Evolutionary conservation across 2,113 vertebrate genomes (phyloP), one percentile per base, ranked within the genome.

Genomic region (Pitta sordida): DNA sequence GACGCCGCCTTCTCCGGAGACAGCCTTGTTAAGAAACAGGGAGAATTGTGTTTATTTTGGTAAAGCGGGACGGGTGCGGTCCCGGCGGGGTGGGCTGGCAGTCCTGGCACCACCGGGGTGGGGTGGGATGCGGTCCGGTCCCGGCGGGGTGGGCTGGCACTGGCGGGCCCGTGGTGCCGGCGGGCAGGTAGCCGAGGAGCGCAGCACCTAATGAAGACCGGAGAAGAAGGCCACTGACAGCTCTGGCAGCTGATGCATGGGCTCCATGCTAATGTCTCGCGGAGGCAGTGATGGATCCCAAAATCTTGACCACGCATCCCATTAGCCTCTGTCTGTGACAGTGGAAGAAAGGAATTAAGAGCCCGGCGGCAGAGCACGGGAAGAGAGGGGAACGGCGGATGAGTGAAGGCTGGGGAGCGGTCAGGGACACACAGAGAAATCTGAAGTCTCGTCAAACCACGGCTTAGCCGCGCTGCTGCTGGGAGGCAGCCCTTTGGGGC

Each of bases 271-370:
- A 99, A 99, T 99, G 99, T 98, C 98, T 98, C 96, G 98, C 97
- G 94, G 97, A 98, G 98, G 98, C 98, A 98, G 98, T 99, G 99
- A 99, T 98, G 98, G 99, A 98, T 99, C 98, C 99, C 98, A 98
- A 99, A 99, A 99, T 99, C 98, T 99, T 99, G 98, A 99, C 99
- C 99, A 98, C 98, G 98, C 98, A 98, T 99, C 99, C 99, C 98
- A 99, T 99, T 99, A 99, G 98, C 99, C 99, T 98, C 98, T 99
- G 98, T 98, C 98, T 98, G 92, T 99, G 98, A 98, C 99, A 99
- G 98, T 94, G 97, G 98, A 97, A 98, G 98, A 98, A 98, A 98
- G 97, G 98, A 98, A 98, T 98, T 93, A 97, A 62, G 96, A 98
- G 98, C 98, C 98, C 92, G 90, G 92, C 34, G 88, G 97, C 97